Percentiles rank a stretch among this genome's conserved stretches.
Conservation (phyloP, 92 coral and sea anemone species). For the Umimayanthus chanpuru region DNA sequence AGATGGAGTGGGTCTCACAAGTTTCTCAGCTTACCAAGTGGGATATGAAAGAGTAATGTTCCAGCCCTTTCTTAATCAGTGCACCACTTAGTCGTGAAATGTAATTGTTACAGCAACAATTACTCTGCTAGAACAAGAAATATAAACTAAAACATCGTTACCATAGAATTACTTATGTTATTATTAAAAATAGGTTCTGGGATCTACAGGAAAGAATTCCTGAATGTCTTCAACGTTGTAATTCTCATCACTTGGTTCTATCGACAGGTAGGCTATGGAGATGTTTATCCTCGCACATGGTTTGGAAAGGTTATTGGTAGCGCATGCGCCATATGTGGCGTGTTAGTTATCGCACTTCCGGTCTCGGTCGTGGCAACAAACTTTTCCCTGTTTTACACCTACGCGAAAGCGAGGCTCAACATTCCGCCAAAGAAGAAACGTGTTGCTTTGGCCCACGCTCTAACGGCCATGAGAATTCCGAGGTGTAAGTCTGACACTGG, state of each 20-base stretch:
- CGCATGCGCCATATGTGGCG: constrained; percentile 98
- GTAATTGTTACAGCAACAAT: too few species aligned
- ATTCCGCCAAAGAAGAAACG: constrained; percentile 85
- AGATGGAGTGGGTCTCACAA: too few species aligned
- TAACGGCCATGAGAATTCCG: constrained; percentile 86
- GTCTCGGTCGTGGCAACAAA: constrained; percentile 97
- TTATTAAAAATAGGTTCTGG: background rate
- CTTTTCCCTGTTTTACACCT: constrained; percentile 93
- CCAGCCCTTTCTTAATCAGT: too few species aligned
- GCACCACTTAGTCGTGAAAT: too few species aligned
- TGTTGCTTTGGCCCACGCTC: constrained; percentile 90
- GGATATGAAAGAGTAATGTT: too few species aligned
- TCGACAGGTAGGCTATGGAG: constrained; percentile 97
- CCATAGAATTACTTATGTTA: too few species aligned
- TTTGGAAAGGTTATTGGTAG: constrained; percentile 94
- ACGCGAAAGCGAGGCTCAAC: constrained; percentile 98
- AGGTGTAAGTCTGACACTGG: constrained; percentile 48
- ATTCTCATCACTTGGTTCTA: background rate
- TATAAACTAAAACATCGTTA: too few species aligned
- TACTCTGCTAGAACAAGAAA: too few species aligned
- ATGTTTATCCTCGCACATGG: constrained; percentile 94
- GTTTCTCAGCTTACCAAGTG: too few species aligned
- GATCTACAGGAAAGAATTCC: too few species aligned
- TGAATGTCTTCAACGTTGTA: background rate
- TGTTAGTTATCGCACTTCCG: constrained; percentile 95